These are phyloP conservation scores for Physocephala rufipes DNA, from an alignment of 2,888 invertebrate species.

Conservation along the genomic window DNA sequence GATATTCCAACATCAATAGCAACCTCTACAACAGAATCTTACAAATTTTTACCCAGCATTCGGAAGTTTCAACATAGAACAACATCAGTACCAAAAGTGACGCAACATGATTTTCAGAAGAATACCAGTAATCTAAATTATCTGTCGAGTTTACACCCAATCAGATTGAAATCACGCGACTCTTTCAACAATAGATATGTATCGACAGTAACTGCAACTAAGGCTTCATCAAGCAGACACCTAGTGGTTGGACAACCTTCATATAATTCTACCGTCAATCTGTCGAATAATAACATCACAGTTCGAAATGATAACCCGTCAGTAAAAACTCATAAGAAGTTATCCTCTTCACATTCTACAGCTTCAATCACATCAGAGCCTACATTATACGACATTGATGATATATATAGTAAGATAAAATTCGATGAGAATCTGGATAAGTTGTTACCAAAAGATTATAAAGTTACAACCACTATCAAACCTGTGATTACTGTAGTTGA, in stretches of 20 bases:
- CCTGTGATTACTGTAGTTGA: conserved; percentile 67
- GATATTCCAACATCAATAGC: conserved; percentile 61
- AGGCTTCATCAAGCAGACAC: conserved; percentile 46
- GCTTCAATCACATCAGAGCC: conserved; percentile 42
- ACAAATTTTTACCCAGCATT: conserved; percentile 71
- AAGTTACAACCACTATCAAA: conserved; percentile 61
- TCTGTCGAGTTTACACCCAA: conserved; percentile 71
- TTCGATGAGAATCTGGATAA: conserved; percentile 62
- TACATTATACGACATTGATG: conserved; percentile 49
- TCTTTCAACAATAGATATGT: conserved; percentile 68
- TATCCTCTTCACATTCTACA: conserved; percentile 48
- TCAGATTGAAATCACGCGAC: conserved; percentile 71
- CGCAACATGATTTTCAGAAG: conserved; percentile 58
- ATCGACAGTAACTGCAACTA: conserved; percentile 66
- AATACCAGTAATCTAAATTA: conserved; percentile 68
- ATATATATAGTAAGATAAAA: conserved; percentile 58
- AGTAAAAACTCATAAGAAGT: conserved; percentile 72
- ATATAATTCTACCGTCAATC: conserved; percentile 63
- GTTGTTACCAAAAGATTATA: conserved; percentile 70
- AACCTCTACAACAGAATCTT: conserved; percentile 64
- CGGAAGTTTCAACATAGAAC: conserved; percentile 73
- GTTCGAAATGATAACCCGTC: conserved; percentile 69
- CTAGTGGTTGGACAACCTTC: conserved; percentile 50
- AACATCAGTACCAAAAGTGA: conserved; percentile 59
- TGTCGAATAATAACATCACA: conserved; percentile 69